Base-by-base conservation (phyloP, 2,113 vertebrate genomes). In the Terrapene triunguis region DNA sequence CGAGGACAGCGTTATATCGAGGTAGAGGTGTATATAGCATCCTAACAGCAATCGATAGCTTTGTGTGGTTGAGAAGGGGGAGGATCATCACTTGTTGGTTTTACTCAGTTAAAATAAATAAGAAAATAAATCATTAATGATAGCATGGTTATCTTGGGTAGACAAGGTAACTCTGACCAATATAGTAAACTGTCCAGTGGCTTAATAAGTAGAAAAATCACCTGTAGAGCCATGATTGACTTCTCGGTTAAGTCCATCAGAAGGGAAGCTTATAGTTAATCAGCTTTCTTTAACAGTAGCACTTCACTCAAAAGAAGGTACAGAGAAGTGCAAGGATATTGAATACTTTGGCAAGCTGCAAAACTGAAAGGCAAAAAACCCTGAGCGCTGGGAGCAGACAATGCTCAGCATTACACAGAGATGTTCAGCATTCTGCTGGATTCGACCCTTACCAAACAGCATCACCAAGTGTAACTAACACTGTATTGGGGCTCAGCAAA, bases 211-310 rank as follows among this genome's bases (percentile, higher is more conserved):
- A 38, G 62, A 84, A 85, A 50, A 85, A 19, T 74, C 53, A 88
- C 85, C 55, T 2, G 29, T 54, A 47, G 86, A 93, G 69, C 48
- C 3, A 82, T 84, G 97, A 82, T 84, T 93, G 95, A 88, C 38
- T 95, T 78, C 89, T 91, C 80, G 54, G 54, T 92, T 93, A 95
- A 93, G 44, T 95, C 94, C 85, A 94, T 83, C 85, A 95, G 83
- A 96, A 95, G 95, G 76, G 35, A 91, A 97, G 91, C 53, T 79
- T 79, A 89, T 54, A 89, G 87, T 95, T 82, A 95, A 90, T 91
- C 83, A 94, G 80, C 74, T 93, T 95, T 91, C 89, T 92, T 93
- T 89, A 97, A 90, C 92, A 94, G 84, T 79, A 96, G 1, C 35
- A 90, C 47, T 21, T 74, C 50, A 89, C 72, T 88, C 13, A 92